Conservation (phyloP, 2,797 vertebrate genomes). For the Micrastur ruficollis region DNA sequence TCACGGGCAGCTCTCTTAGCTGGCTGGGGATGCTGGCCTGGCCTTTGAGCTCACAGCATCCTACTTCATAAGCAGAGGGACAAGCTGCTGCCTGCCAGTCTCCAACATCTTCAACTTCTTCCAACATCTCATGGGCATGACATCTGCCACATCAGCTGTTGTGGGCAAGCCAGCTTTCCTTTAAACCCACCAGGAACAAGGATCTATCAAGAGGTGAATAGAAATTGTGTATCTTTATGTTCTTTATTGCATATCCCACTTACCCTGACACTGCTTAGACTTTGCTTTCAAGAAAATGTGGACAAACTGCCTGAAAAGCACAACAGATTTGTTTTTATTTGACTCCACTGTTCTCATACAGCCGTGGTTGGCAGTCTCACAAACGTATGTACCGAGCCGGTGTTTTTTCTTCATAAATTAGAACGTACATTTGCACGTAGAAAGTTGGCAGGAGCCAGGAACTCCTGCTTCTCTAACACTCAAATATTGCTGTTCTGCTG, state of each 20-base stretch:
- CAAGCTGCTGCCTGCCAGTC: neutral
- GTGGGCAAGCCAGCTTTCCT: neutral
- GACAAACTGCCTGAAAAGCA: neutral
- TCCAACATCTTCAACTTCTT: neutral
- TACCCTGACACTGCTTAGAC: neutral
- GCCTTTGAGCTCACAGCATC: neutral
- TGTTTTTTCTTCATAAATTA: neutral
- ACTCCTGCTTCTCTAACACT: neutral
- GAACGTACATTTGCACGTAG: neutral
- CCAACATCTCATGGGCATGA: neutral
- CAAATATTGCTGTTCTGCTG: neutral
- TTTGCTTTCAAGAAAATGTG: neutral
- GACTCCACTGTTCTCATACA: neutral
- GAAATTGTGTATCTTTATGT: neutral
- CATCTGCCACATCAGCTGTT: neutral
- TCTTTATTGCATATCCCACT: neutral
- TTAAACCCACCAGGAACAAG: neutral
- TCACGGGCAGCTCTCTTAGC: neutral
- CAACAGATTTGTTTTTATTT: neutral
- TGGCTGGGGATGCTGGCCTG: neutral
- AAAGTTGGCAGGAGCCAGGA: neutral
- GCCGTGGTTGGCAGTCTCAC: neutral
- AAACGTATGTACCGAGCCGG: rapidly evolving
- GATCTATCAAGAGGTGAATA: neutral
- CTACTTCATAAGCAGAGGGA: neutral